Percentiles rank a stretch among this genome's conserved stretches.
These are phyloP conservation scores for Pipistrellus pipistrellus DNA, from an alignment of 2,797 vertebrate genomes.

Conservation along the genomic window DNA sequence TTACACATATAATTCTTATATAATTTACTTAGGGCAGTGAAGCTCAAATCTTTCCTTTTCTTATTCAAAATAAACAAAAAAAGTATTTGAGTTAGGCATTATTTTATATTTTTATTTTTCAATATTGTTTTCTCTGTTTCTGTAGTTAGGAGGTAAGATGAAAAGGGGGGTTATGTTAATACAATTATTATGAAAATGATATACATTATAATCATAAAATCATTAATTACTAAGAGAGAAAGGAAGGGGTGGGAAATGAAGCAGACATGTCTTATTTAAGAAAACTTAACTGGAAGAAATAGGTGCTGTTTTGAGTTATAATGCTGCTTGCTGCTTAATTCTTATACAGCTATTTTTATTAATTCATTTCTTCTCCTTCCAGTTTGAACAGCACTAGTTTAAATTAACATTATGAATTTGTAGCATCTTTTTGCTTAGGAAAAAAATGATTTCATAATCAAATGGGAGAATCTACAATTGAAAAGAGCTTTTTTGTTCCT, in stretches of 20 bases:
- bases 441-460: conserved; percentile 56
- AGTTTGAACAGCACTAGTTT: conserved; percentile 36
- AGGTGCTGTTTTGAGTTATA: conserved; percentile 38
- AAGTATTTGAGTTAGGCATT: neutral
- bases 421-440: conserved; percentile 47
- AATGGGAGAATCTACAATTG: conserved; percentile 32
- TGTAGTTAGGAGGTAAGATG: neutral
- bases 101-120: conserved; percentile 40
- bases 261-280: conserved; percentile 55
- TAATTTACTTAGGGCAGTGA: conserved; percentile 7
- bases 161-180: neutral
- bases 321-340: conserved; percentile 39
- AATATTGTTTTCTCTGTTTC: neutral
- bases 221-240: neutral
- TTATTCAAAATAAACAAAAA: conserved; percentile 29
- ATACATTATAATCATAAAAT: conserved; percentile 41
- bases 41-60: conserved; percentile 25
- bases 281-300: conserved; percentile 34
- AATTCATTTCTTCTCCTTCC: conserved; percentile 10
- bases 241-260: conserved; percentile 15
- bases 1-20: conserved; percentile 33
- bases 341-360: conserved; percentile 24
- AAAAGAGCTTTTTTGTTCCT: neutral
- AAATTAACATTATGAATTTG: conserved; percentile 29
- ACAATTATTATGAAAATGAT: conserved; percentile 35